Evolutionary conservation across 2,888 invertebrate genomes (phyloP).

Genomic region (Callimorpha dominula): DNA sequence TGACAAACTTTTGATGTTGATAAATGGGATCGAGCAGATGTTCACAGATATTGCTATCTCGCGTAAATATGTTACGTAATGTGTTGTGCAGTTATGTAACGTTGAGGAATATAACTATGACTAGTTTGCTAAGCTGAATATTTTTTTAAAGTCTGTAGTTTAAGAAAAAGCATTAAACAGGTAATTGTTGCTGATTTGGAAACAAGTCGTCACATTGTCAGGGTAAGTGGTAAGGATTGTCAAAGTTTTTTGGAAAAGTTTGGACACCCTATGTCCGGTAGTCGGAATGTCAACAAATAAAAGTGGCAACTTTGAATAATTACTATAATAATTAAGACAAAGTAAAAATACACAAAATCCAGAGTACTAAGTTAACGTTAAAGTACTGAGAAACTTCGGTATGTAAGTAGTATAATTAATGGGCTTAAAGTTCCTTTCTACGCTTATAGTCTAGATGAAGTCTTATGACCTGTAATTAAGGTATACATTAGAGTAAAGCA

Average conservation of each 20-base stretch:
- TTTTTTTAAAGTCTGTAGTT: background rate
- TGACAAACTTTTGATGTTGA: conserved; percentile 28
- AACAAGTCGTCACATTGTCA: too few relatives aligned
- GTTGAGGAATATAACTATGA: conserved; percentile 6
- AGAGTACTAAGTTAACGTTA: background rate
- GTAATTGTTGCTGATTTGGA: too few relatives aligned
- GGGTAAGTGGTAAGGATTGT: too few relatives aligned
- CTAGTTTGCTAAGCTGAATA: background rate
- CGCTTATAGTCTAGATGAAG: background rate
- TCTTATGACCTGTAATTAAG: background rate
- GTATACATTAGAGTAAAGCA: background rate
- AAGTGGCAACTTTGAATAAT: background rate
- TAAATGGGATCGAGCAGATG: conserved; percentile 34
- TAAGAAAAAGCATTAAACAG: background rate
- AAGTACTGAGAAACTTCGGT: background rate
- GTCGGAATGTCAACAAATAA: background rate
- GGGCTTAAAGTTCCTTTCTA: background rate
- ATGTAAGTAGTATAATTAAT: conserved; percentile 5
- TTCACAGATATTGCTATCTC: conserved; percentile 23
- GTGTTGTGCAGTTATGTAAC: conserved; percentile 8
- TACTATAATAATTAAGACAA: background rate
- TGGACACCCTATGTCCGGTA: background rate
- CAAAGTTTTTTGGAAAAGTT: background rate
- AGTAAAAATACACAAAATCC: background rate
- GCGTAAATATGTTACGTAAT: conserved; percentile 18